A percentile compares a stretch with the other conserved stretches of the same genome.
phyloP scores from a whole-genome alignment of 2,797 vertebrate genomes.

The Hephaestus fuliginosus region DNA sequence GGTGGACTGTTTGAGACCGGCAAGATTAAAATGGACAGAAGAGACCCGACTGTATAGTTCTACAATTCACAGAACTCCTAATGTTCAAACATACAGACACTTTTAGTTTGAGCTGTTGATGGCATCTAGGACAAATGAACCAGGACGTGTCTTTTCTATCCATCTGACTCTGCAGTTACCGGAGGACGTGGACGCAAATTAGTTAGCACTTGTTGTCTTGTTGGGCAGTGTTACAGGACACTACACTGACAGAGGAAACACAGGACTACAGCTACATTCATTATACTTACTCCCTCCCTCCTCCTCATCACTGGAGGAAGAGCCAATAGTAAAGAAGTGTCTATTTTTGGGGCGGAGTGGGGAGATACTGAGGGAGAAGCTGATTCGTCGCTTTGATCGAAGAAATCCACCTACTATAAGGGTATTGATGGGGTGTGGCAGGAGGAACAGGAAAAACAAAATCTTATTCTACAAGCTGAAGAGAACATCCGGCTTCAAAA shows the following conservation, averaged over 20 bases:
- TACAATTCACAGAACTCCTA: not conserved
- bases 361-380: constrained; percentile 93
- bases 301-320: constrained; percentile 92
- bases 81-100: not conserved
- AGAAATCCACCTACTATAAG: constrained; percentile 81
- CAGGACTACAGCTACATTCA: constrained; percentile 16
- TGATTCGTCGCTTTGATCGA: constrained; percentile 87
- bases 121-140: not conserved
- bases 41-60: not conserved
- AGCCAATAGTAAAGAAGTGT: constrained; percentile 92
- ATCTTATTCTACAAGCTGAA: constrained; percentile 9
- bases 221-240: constrained; percentile 33
- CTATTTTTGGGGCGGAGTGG: constrained; percentile 92
- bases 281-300: constrained; percentile 91
- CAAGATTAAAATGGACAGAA: constrained; percentile 20
- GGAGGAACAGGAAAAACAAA: constrained; percentile 53
- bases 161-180: constrained; percentile 16
- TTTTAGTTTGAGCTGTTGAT: not conserved
- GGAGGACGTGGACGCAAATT: constrained; percentile 15
- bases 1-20: not conserved
- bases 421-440: constrained; percentile 27
- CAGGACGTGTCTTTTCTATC: constrained; percentile 2
- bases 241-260: constrained; percentile 41
- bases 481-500: not conserved
- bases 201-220: constrained; percentile 26